Evolutionary conservation across 2,113 vertebrate species (phyloP).

Genomic region (Xiphorhynchus elegans): DNA sequence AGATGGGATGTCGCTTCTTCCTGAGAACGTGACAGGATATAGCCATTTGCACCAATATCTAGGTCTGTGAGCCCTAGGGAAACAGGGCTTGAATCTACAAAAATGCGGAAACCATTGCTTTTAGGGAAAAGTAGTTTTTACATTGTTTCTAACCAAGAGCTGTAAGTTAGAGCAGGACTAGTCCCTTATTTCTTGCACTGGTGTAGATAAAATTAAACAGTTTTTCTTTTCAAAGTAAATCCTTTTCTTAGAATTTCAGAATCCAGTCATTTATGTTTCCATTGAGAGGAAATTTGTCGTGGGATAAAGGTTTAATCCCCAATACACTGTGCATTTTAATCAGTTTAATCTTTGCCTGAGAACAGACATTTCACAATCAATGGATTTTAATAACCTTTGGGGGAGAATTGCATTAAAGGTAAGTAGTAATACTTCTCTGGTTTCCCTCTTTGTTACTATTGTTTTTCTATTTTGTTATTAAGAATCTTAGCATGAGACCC

Average conservation of each 20-base stretch:
- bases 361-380: conserved; percentile 38
- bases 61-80: neutral
- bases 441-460: neutral
- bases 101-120: neutral
- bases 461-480: neutral
- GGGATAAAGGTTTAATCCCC: conserved; percentile 52
- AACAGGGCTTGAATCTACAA: neutral
- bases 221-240: conserved; percentile 28
- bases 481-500: conserved; percentile 26
- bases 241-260: conserved; percentile 40
- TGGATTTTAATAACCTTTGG: conserved; percentile 40
- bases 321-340: conserved; percentile 36
- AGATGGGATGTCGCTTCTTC: neutral
- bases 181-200: neutral
- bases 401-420: neutral
- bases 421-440: neutral
- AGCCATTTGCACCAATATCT: neutral
- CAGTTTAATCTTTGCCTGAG: conserved; percentile 32
- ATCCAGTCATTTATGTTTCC: conserved; percentile 3
- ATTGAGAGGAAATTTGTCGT: conserved; percentile 23
- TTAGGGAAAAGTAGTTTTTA: neutral
- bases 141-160: neutral
- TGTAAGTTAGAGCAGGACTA: neutral
- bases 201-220: neutral
- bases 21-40: rapidly evolving